Conservation (phyloP, 2,113 vertebrate genomes). For the Pelvicachromis taeniatus region DNA sequence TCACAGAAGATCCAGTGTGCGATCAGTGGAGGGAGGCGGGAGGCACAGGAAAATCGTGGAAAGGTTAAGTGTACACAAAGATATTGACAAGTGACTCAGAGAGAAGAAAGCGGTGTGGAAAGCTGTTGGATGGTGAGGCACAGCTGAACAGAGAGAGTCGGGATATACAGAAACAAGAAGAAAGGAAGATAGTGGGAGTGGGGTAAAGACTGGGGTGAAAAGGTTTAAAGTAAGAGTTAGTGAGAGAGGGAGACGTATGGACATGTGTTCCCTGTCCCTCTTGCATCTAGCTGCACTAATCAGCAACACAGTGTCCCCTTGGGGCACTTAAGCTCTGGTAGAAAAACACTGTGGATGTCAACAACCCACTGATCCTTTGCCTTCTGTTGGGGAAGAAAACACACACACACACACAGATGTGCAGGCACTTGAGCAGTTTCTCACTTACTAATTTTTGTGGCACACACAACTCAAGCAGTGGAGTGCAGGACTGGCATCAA, state of each 20-base stretch:
- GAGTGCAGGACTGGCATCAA: constrained; percentile 45
- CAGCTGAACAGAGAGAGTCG: constrained; percentile 26
- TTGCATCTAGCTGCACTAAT: constrained; percentile 18
- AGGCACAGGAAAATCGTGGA: constrained; percentile 36
- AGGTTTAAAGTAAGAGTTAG: not conserved
- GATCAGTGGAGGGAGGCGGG: constrained; percentile 33
- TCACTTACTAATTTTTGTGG: constrained; percentile 12
- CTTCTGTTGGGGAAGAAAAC: constrained; percentile 8
- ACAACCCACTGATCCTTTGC: constrained; percentile 28
- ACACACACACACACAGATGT: not conserved
- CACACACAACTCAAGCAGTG: constrained; percentile 18
- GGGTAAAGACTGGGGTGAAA: constrained; percentile 8
- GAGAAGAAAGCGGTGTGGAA: constrained; percentile 59
- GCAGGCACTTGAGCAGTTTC: constrained; percentile 14
- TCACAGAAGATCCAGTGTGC: constrained; percentile 51
- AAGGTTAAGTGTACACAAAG: constrained; percentile 72
- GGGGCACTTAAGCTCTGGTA: constrained; percentile 34
- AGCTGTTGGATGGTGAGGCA: constrained; percentile 2
- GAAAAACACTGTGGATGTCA: constrained; percentile 47
- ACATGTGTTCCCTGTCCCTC: not conserved
- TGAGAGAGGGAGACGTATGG: not conserved
- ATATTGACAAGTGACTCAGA: constrained; percentile 67
- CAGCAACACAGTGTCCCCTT: constrained; percentile 17
- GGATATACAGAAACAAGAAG: not conserved
- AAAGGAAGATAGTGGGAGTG: not conserved